Evolutionary conservation across 1,140 invertebrate species (phyloP).

Genomic region (Papilio xuthus): DNA sequence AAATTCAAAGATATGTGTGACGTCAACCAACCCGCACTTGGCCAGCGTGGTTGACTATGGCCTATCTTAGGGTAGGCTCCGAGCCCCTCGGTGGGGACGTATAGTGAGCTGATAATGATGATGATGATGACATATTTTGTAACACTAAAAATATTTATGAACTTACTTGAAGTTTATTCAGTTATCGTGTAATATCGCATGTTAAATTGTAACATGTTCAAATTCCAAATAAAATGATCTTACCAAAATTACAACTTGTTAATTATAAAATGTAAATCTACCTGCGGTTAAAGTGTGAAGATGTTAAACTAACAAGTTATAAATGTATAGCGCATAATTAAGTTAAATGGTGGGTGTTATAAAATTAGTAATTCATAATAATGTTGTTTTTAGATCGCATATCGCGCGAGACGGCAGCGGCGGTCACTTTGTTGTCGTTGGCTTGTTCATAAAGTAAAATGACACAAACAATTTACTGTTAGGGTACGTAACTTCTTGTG

Average conservation of each 20-base stretch:
- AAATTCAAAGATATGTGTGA: no score
- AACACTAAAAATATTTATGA: neutral
- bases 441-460: constrained; percentile 72
- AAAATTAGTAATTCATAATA: constrained; percentile 75
- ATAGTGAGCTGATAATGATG: no score
- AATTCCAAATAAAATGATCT: neutral
- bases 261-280: constrained; percentile 37
- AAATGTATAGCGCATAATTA: constrained; percentile 70
- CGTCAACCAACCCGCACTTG: no score
- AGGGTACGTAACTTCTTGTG: neutral
- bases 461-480: constrained; percentile 41
- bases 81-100: no score
- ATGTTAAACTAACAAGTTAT: constrained; percentile 68
- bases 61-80: no score
- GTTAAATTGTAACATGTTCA: neutral
- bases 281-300: constrained; percentile 56
- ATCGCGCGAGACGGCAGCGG: constrained; percentile 51
- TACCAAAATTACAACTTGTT: neutral
- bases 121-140: no score
- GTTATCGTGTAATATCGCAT: neutral
- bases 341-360: constrained; percentile 57
- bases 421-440: constrained; percentile 61
- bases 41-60: no score
- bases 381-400: constrained; percentile 74
- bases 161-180: neutral